phyloP scores from a whole-genome alignment of 2,797 vertebrate species.

The Peromyscus melanophrys region DNA sequence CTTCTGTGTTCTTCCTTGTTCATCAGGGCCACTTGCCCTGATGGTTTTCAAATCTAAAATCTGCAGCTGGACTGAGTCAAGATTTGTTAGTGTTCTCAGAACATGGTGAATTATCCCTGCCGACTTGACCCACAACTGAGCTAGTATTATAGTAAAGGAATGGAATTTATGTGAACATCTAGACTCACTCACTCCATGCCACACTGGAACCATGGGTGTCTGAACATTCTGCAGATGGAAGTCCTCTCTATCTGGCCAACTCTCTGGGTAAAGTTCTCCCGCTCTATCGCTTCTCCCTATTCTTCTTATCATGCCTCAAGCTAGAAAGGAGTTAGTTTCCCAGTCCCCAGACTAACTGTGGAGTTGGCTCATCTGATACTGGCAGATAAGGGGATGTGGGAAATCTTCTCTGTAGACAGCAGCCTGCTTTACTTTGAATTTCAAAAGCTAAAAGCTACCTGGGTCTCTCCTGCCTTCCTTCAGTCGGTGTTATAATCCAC shows the following conservation, averaged over 20 bases:
- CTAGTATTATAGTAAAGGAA: background rate
- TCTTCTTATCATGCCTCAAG: background rate
- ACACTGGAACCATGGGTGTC: background rate
- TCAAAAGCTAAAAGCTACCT: constrained; percentile 69
- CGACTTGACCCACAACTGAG: background rate
- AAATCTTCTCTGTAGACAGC: constrained; percentile 69
- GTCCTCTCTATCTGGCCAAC: background rate
- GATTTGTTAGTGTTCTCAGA: background rate
- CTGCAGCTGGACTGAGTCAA: background rate
- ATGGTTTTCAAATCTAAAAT: background rate
- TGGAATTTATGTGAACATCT: no score
- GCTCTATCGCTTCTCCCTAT: background rate
- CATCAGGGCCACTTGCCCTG: background rate
- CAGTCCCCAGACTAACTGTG: background rate
- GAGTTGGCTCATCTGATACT: constrained; percentile 49
- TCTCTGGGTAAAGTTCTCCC: background rate
- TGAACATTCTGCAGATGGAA: background rate
- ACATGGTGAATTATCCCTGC: background rate
- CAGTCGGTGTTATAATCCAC: constrained; percentile 33
- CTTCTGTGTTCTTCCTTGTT: background rate
- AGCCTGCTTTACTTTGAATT: constrained; percentile 70
- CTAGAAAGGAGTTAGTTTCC: background rate
- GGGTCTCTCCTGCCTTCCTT: constrained; percentile 39
- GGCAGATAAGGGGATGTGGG: constrained; percentile 66
- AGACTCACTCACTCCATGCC: background rate